A percentile compares a stretch with the other conserved stretches of the same genome.
Evolutionary conservation across 1,140 invertebrate genomes (phyloP).

Genomic region (Pissodes strobi): DNA sequence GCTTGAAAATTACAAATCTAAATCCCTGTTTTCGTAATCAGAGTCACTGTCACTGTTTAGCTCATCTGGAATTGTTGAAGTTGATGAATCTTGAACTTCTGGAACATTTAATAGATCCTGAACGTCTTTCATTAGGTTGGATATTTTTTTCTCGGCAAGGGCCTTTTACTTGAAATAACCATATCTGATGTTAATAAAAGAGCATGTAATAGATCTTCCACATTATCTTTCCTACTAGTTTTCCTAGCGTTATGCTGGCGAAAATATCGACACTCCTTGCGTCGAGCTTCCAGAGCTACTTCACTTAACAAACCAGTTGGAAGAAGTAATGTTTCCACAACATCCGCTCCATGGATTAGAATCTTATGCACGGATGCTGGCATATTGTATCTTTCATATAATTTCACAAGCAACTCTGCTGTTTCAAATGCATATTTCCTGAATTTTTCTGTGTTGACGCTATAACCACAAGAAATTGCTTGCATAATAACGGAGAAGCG

Average conservation of each 20-base stretch:
- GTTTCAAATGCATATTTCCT: slow-evolving; percentile 21
- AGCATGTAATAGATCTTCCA: too few relatives aligned
- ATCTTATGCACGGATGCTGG: slow-evolving; percentile 52
- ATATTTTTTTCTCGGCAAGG: too few relatives aligned
- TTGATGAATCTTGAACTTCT: too few relatives aligned
- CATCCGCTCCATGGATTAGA: slow-evolving; percentile 41
- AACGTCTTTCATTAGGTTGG: too few relatives aligned
- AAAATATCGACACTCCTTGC: slow-evolving; percentile 39
- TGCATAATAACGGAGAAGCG: too few relatives aligned
- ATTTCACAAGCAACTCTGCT: slow-evolving; percentile 37
- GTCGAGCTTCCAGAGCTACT: slow-evolving; percentile 33
- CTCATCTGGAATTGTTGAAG: too few relatives aligned
- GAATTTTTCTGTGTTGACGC: slow-evolving; percentile 5
- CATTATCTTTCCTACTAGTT: slow-evolving; percentile 13
- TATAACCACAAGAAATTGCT: slow-evolving; percentile 38
- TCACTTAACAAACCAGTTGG: slow-evolving; percentile 45
- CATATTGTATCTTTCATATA: slow-evolving; percentile 51
- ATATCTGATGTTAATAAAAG: too few relatives aligned
- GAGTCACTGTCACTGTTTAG: too few relatives aligned
- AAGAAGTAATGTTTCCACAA: slow-evolving; percentile 40
- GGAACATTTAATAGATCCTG: too few relatives aligned
- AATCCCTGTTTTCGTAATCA: too few relatives aligned
- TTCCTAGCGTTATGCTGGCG: slow-evolving; percentile 37
- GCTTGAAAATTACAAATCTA: too few relatives aligned
- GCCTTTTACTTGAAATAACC: too few relatives aligned